Evolutionary conservation across 2,797 vertebrate species (phyloP).

Genomic region (Tragelaphus oryx): DNA sequence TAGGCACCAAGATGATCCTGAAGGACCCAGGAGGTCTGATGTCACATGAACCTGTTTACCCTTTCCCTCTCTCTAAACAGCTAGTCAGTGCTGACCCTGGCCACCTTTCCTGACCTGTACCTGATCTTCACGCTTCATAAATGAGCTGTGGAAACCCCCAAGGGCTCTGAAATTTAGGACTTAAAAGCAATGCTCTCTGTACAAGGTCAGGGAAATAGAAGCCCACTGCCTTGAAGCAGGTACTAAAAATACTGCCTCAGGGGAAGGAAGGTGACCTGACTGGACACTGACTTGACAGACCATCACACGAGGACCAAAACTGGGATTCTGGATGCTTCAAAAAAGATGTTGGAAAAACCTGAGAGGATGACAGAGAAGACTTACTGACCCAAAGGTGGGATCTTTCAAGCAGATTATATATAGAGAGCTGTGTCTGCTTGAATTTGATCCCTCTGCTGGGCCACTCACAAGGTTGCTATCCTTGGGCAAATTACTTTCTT

Average conservation of each 20-base stretch:
- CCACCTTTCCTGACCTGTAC: neutral
- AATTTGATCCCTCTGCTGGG: neutral
- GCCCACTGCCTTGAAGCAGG: neutral
- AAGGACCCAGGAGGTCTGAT: neutral
- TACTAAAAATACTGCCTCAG: neutral
- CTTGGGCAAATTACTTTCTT: slow-evolving; percentile 15
- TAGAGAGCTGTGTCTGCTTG: neutral
- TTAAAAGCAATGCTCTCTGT: neutral
- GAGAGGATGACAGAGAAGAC: neutral
- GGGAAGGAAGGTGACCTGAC: neutral
- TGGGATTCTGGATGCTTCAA: neutral
- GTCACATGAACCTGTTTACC: neutral
- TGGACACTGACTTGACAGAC: neutral
- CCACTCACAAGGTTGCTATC: neutral
- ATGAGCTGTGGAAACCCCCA: neutral
- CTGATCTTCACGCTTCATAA: neutral
- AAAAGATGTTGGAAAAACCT: neutral
- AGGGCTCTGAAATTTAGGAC: neutral
- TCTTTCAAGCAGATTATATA: neutral
- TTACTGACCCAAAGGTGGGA: neutral
- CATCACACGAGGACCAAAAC: neutral
- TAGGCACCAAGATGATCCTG: neutral
- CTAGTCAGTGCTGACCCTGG: neutral
- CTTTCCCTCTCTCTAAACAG: neutral
- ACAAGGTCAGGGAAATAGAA: neutral